These are phyloP conservation scores for Lamprotornis superbus DNA, from an alignment of 2,113 vertebrate genomes.

Conservation along the genomic window DNA sequence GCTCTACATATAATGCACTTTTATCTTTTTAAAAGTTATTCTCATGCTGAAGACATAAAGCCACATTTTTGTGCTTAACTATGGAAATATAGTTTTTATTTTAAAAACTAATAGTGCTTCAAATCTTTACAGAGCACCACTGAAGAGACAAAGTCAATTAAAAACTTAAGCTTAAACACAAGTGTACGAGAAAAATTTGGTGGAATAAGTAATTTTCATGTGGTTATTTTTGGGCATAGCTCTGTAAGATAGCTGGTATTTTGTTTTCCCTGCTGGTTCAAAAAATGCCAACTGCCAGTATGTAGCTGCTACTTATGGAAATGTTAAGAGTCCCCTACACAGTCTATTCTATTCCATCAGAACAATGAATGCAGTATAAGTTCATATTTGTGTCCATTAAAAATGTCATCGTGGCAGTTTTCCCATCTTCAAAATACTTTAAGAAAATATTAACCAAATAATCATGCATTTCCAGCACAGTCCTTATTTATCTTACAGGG, in stretches of 20 bases:
- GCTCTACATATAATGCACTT: conserved; percentile 10
- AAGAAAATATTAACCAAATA: neutral
- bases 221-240: neutral
- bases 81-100: neutral
- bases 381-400: neutral
- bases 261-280: neutral
- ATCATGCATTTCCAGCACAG: rapidly evolving
- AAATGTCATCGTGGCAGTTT: neutral
- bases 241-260: neutral
- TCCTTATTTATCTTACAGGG: neutral
- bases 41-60: conserved; percentile 8
- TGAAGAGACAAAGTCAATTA: neutral
- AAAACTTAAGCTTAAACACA: neutral
- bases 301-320: neutral
- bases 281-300: neutral
- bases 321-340: neutral
- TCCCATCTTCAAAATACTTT: neutral
- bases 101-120: neutral
- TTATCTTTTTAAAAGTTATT: neutral
- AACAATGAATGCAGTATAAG: neutral
- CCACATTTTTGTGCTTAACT: neutral
- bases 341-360: neutral
- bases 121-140: neutral
- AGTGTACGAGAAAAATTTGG: neutral
- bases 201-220: neutral